Base-by-base conservation (phyloP, 64 coral and sea anemone genomes). In the Orbicella faveolata region DNA sequence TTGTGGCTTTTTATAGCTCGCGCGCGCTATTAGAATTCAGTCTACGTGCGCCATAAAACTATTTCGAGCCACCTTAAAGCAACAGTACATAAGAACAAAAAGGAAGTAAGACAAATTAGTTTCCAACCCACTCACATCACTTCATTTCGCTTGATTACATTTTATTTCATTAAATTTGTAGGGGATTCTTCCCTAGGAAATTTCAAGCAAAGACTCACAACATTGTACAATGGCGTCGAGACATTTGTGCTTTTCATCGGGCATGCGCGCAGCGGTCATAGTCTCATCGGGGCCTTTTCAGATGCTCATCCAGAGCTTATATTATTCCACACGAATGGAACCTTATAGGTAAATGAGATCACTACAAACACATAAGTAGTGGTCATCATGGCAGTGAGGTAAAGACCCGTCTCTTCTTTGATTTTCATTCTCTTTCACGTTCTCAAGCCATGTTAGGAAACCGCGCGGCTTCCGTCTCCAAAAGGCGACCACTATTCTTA, bases 181-280 rank as follows among this genome's bases (percentile, higher is more conserved):
- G 17, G 18, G 0, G 64, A 67, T 17, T 21, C 48, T 76, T 76
- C 75, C 12, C 75, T 2, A 15, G 75, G 75, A 76, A 5, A 6
- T 41, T 15, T 76, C 8, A 36, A 76, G 36, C 9, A 44, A 17
- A 16, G 34, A 13, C 75, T 76, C 36, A 2, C 16, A 16, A 41
- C 34, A 10, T 19, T 76, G 37, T 76, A 76, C 36, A 20, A 44
- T 44, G 75, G 17, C 33, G 75, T 76, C 36, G 13, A 76, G 33
- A 76, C 75, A 44, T 48, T 76, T 76, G 75, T 76, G 14, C 16
- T 76, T 14, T 76, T 76, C 16, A 44, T 76, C 15, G 75, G 75
- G 6, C 36, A 44, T 26, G 75, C 35, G 11, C 75, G 75, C 37
- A 76, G 75, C 21, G 34, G 75, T 19, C 75, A 76, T 19, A 76